A percentile compares a stretch with the other conserved stretches of the same genome.
These are phyloP conservation scores for Drosophila longiperda DNA, from an alignment of 2,888 invertebrate species.

Conservation along the genomic window DNA sequence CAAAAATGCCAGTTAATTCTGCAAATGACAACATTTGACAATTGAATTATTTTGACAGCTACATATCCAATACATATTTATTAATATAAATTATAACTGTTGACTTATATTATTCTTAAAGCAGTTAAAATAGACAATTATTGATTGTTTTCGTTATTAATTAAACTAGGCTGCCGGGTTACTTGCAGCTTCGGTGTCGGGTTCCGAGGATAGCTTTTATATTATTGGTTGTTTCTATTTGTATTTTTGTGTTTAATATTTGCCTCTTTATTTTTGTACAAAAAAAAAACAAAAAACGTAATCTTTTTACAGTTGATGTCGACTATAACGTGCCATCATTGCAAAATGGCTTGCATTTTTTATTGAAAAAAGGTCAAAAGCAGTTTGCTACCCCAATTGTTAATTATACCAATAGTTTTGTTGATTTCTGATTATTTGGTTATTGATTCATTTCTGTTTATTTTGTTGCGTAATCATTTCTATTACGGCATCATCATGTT, in stretches of 20 bases:
- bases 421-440: background rate
- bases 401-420: slow-evolving; percentile 10
- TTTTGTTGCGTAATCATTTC: background rate
- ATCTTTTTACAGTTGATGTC: slow-evolving; percentile 88
- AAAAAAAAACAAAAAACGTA: slow-evolving; percentile 24
- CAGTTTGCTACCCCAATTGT: slow-evolving; percentile 27
- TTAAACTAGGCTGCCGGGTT: background rate
- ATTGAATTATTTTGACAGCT: no score
- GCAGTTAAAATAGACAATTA: background rate
- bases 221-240: slow-evolving; percentile 8
- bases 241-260: slow-evolving; percentile 39
- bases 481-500: background rate
- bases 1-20: no score
- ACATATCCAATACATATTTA: no score
- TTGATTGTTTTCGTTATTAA: background rate
- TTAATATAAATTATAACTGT: no score
- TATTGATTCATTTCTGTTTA: background rate
- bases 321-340: slow-evolving; percentile 90
- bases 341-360: slow-evolving; percentile 90
- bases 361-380: slow-evolving; percentile 85
- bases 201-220: slow-evolving; percentile 21
- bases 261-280: slow-evolving; percentile 2
- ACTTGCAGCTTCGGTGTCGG: slow-evolving; percentile 9
- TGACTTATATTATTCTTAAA: no score
- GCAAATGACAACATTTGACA: no score